Base-by-base conservation (phyloP, 2,888 invertebrate species). In the Catonia carolina region DNA sequence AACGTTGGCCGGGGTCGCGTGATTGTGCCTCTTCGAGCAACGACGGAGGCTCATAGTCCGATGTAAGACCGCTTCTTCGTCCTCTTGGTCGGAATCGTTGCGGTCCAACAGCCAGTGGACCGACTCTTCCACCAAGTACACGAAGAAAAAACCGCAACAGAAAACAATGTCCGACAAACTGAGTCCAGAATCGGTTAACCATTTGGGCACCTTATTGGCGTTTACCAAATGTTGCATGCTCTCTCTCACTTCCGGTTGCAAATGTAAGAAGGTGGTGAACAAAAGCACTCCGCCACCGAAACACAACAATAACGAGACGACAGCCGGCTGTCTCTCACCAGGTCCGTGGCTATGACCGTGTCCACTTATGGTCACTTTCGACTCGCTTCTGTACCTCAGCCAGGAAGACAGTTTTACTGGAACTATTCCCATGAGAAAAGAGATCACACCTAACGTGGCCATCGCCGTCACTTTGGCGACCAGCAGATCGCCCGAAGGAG, bases 391-490 rank as follows among this genome's bases (percentile, higher is more conserved):
- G 22, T 23, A 45, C 2, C 45, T 22, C 45, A 45, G 22, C 45
- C 45, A 45, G 22, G 45, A 20, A 37, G 84, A 79, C 57, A 91
- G 71, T 65, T 84, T 73, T 62, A 89, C 76, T 0, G 93, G 92
- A 20, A 83, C 68, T 8, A 84, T 73, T 45, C 92, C 92, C 67
- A 89, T 82, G 15, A 83, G 68, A 68, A 87, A 79, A 41, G 90
- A 89, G 20, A 86, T 82, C 55, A 77, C 70, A 67, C 89, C 86
- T n/a, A 93, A 77, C 22, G 86, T 83, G 39, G 78, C 74, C 84
- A 92, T 88, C 2, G 92, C 83, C 5, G 86, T 81, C 15, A 81
- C 78, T 72, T 93, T 93, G 14, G 89, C 88, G 23, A 81, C 65
- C 17, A 85, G 69, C 10, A 84, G 22, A 35, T 54, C 49, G 41